These are phyloP conservation scores for Spheniscus humboldti DNA, from an alignment of 2,797 vertebrate species.

Conservation along the genomic window DNA sequence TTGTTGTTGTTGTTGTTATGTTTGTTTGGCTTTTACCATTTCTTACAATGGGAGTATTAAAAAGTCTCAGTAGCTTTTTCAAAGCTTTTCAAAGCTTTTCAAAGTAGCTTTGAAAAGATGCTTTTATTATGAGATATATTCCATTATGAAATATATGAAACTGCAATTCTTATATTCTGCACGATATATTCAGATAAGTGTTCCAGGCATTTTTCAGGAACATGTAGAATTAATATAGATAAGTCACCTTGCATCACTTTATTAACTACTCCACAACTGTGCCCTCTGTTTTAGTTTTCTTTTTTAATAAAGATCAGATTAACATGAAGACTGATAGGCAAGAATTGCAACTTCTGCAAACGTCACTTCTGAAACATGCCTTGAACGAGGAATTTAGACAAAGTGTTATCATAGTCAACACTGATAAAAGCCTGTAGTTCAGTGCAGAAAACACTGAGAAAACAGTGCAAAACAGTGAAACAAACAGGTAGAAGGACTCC, in stretches of 20 bases:
- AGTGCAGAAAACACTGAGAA: neutral
- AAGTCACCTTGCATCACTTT: neutral
- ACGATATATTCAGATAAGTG: neutral
- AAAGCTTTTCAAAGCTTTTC: too few relatives aligned
- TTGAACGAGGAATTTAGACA: neutral
- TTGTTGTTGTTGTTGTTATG: neutral
- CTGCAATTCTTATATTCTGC: neutral
- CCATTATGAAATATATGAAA: neutral
- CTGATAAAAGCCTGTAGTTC: neutral
- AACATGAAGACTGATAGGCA: neutral
- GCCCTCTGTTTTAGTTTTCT: neutral
- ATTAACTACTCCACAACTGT: neutral
- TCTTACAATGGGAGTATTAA: neutral
- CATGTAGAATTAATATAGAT: neutral
- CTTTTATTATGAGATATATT: neutral
- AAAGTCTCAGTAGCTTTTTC: neutral
- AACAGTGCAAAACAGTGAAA: neutral
- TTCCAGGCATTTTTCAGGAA: neutral
- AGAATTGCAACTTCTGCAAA: neutral
- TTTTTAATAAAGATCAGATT: neutral
- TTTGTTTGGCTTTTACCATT: neutral
- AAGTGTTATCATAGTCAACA: neutral
- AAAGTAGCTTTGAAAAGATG: neutral
- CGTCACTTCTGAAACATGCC: neutral
- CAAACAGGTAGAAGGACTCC: neutral